These are phyloP conservation scores for Trichechus manatus DNA, from an alignment of 2,113 vertebrate genomes.

Conservation along the genomic window DNA sequence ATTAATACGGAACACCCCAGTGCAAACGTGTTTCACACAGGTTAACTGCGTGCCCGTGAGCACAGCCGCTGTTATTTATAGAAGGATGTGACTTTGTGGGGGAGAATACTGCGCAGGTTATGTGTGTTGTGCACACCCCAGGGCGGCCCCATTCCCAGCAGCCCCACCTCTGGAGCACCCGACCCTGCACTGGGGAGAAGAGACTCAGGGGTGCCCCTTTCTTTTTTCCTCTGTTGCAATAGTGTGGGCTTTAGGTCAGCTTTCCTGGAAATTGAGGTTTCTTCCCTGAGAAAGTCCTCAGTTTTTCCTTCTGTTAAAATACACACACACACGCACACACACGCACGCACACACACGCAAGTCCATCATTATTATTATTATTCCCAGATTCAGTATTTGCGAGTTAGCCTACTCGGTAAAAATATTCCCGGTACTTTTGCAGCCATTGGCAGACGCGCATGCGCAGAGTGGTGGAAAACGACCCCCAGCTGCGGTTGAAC, in stretches of 20 bases:
- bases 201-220: not conserved
- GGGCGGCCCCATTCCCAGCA: constrained; percentile 64
- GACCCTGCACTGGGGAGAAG: not conserved
- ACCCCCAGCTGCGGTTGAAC: not conserved
- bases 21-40: constrained; percentile 27
- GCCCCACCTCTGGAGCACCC: constrained; percentile 55
- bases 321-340: too few relatives aligned
- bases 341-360: too few relatives aligned
- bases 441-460: too few relatives aligned
- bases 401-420: too few relatives aligned
- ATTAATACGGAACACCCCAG: constrained; percentile 67
- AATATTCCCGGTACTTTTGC: too few relatives aligned
- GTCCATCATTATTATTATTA: too few relatives aligned
- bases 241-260: not conserved
- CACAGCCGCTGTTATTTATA: constrained; percentile 68
- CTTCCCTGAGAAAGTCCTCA: not conserved
- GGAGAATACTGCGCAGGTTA: constrained; percentile 74
- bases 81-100: constrained; percentile 80
- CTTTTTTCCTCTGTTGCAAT: not conserved
- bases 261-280: not conserved
- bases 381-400: not conserved
- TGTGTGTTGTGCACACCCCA: constrained; percentile 41
- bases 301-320: not conserved
- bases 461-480: not conserved
- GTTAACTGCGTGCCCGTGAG: constrained; percentile 80